Evolutionary conservation across 2,797 vertebrate genomes (phyloP).

Genomic region (Pogonophryne albipinna): DNA sequence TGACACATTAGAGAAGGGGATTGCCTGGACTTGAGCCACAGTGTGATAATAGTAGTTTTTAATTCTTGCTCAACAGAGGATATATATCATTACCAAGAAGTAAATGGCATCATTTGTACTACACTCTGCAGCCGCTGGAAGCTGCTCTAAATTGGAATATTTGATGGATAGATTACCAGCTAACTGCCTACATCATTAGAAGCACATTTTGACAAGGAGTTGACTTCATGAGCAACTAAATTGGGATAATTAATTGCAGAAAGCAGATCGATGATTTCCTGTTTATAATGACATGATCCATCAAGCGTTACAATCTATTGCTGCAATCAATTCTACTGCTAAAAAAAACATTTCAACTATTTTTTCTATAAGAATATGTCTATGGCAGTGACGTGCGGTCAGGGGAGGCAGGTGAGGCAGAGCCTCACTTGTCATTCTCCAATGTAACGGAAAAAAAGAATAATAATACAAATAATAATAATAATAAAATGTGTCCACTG

Average conservation of each 20-base stretch:
- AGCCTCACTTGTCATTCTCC: too few relatives aligned
- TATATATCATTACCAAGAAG: slow-evolving; percentile 32
- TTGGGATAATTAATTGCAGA: neutral
- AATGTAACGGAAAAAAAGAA: too few relatives aligned
- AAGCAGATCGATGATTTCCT: neutral
- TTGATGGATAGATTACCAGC: slow-evolving; percentile 18
- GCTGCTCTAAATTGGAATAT: slow-evolving; percentile 10
- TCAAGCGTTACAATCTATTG: neutral
- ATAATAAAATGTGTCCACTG: too few relatives aligned
- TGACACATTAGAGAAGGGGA: slow-evolving; percentile 47
- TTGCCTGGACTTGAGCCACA: slow-evolving; percentile 24
- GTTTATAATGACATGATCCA: neutral
- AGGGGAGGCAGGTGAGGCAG: too few relatives aligned
- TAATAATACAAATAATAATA: too few relatives aligned
- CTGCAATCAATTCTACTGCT: neutral
- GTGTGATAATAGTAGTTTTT: slow-evolving; percentile 25
- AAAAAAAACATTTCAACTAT: neutral
- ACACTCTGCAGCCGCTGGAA: neutral
- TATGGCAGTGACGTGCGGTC: too few relatives aligned
- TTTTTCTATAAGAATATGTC: neutral
- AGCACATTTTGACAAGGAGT: neutral
- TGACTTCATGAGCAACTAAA: neutral
- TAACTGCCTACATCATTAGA: slow-evolving; percentile 2
- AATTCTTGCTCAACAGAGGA: neutral
- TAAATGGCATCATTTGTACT: slow-evolving; percentile 29